phyloP scores from a whole-genome alignment of 2,888 invertebrate species.

The Lasiommata megera region DNA sequence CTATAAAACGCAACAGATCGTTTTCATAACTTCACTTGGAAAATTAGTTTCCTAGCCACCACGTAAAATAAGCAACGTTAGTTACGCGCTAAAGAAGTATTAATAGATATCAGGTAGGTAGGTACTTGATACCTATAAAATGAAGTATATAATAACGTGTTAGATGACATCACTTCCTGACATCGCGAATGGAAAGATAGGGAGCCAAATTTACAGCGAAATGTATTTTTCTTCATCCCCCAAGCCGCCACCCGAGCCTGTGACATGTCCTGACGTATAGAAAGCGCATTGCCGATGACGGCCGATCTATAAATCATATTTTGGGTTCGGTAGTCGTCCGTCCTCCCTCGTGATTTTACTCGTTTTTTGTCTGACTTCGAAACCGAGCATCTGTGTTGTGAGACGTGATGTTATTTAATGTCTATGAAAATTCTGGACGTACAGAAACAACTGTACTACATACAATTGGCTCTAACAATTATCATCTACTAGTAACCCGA shows the following conservation, averaged over 20 bases:
- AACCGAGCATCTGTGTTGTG: conserved; percentile 57
- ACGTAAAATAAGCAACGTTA: too few species aligned
- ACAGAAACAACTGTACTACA: too few species aligned
- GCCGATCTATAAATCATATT: conserved; percentile 78
- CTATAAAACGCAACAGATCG: too few species aligned
- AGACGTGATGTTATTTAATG: conserved; percentile 53
- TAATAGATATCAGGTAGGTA: too few species aligned
- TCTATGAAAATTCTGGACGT: too few species aligned
- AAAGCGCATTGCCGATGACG: conserved; percentile 77
- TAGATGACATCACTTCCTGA: background rate
- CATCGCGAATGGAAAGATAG: conserved; percentile 21
- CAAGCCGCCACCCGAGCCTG: conserved; percentile 35
- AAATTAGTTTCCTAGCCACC: too few species aligned
- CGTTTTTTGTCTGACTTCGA: conserved; percentile 77
- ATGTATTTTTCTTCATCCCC: conserved; percentile 50
- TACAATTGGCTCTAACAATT: too few species aligned
- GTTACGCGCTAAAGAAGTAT: too few species aligned
- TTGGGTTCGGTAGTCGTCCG: conserved; percentile 66
- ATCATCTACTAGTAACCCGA: too few species aligned
- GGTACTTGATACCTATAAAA: too few species aligned
- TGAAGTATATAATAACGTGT: background rate
- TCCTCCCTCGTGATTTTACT: conserved; percentile 60
- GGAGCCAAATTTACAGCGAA: conserved; percentile 37
- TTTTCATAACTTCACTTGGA: too few species aligned
- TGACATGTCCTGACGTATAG: conserved; percentile 64